Evolutionary conservation across 2,888 invertebrate species (phyloP).

Genomic region (Autographa pulchrina): DNA sequence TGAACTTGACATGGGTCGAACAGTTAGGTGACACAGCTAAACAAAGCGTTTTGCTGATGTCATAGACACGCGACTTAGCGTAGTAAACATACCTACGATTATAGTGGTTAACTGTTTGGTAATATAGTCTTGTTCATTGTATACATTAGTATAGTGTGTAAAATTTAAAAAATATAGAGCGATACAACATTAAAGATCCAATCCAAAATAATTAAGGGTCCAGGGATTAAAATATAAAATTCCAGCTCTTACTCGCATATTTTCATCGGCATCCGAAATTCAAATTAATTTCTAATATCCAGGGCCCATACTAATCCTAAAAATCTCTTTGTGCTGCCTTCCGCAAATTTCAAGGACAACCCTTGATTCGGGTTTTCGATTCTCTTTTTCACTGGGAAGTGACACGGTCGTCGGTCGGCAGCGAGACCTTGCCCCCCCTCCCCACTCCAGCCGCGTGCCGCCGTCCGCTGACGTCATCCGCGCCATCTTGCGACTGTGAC

Average conservation of each 20-base stretch:
- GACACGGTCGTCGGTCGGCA: slow-evolving; percentile 80
- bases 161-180: neutral
- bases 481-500: slow-evolving; percentile 87
- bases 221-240: neutral
- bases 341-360: slow-evolving; percentile 81
- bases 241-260: neutral
- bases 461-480: slow-evolving; percentile 83
- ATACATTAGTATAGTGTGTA: neutral
- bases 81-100: slow-evolving; percentile 46
- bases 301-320: slow-evolving; percentile 24
- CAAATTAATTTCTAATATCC: neutral
- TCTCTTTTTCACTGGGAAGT: slow-evolving; percentile 86
- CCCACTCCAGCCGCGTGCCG: slow-evolving; percentile 60
- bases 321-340: slow-evolving; percentile 65
- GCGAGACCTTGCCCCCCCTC: slow-evolving; percentile 79
- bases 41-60: slow-evolving; percentile 65
- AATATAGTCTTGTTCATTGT: neutral
- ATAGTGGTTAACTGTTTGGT: slow-evolving; percentile 33
- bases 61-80: slow-evolving; percentile 67
- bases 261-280: neutral
- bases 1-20: slow-evolving; percentile 81
- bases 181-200: neutral
- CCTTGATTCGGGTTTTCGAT: slow-evolving; percentile 74
- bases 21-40: slow-evolving; percentile 63
- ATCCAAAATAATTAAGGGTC: neutral